Percentiles rank a stretch among this genome's conserved stretches.
phyloP scores from a whole-genome alignment of 2,797 vertebrate genomes.

The Nannoperca obscura region DNA sequence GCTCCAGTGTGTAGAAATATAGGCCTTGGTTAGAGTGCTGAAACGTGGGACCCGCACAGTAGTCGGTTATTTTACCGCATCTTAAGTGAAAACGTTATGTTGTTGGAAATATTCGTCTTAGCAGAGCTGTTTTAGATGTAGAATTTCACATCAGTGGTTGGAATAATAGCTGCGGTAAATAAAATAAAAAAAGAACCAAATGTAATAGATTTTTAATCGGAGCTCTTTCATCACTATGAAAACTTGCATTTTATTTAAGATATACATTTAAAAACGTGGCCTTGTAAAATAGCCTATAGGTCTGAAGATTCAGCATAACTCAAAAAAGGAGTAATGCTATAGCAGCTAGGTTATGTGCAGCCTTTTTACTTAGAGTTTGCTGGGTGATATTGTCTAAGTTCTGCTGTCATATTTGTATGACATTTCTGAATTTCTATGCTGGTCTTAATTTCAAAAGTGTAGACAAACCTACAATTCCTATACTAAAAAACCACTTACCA shows the following conservation, averaged over 20 bases:
- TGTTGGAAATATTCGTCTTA: conserved; percentile 5
- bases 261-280: not conserved
- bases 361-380: conserved; percentile 58
- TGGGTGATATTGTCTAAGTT: conserved; percentile 47
- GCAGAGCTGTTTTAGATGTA: not conserved
- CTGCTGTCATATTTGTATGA: conserved; percentile 35
- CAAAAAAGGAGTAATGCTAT: conserved; percentile 27
- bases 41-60: conserved; percentile 60
- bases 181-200: not conserved
- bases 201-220: not conserved
- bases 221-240: not conserved
- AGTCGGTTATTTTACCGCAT: conserved; percentile 43
- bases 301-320: conserved; percentile 21
- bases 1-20: conserved; percentile 49
- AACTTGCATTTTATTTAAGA: conserved; percentile 21
- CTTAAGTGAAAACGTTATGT: not conserved
- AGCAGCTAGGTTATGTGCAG: conserved; percentile 56
- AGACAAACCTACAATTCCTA: not conserved
- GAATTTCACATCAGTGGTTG: not conserved
- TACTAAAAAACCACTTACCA: not conserved
- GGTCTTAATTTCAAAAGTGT: conserved; percentile 1
- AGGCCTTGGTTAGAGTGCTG: conserved; percentile 47
- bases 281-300: not conserved
- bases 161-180: not conserved
- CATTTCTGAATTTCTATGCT: conserved; percentile 21